Evolutionary conservation across 2,113 vertebrate species (phyloP), one percentile per base, ranked within the genome.

Genomic region (Myxocyprinus asiaticus): DNA sequence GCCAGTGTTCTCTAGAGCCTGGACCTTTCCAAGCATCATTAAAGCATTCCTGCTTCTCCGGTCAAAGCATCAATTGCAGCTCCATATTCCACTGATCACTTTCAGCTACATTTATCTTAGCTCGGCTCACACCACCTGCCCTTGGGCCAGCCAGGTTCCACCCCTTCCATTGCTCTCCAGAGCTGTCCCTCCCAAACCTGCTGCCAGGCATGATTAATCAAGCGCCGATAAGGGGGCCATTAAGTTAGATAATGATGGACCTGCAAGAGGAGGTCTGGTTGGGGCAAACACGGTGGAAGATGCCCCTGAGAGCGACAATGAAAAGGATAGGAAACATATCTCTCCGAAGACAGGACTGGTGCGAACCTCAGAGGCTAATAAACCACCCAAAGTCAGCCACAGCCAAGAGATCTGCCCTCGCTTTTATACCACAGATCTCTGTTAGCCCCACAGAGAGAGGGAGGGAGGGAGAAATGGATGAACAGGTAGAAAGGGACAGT

Each of bases 131-230:
- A 59, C 12, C 72, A 51, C 50, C 82, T 81, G 82, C 75, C 64
- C 33, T n/a, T 47, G 68, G 74, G 74, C 73, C 55, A n/a, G 42
- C 42, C 68, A 43, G 58, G 50, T 78, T 81, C 82, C 82, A 12
- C 82, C 82, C 58, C 64, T 71, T 74, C 61, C 78, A 77, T 77
- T 9, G 72, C 62, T 43, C 53, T 58, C 9, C 64, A 53, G 53
- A 77, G 71, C 58, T 5, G 3, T 69, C 50, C 62, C 73, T 66
- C 44, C 50, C 64, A 59, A 53, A 62, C 78, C 64, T 4, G 68
- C 79, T 70, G 76, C 75, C 79, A 84, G 79, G 75, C 79, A 68
- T 75, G 79, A 84, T 84, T 77, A 81, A 80, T 84, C 82, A 84
- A 84, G 65, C 50, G 51, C 76, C 44, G 71, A 84, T 84, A 80